Percentiles rank a stretch among this genome's conserved stretches.
Conservation (phyloP, 1,140 invertebrate species). For the Trachymyrmex septentrionalis region DNA sequence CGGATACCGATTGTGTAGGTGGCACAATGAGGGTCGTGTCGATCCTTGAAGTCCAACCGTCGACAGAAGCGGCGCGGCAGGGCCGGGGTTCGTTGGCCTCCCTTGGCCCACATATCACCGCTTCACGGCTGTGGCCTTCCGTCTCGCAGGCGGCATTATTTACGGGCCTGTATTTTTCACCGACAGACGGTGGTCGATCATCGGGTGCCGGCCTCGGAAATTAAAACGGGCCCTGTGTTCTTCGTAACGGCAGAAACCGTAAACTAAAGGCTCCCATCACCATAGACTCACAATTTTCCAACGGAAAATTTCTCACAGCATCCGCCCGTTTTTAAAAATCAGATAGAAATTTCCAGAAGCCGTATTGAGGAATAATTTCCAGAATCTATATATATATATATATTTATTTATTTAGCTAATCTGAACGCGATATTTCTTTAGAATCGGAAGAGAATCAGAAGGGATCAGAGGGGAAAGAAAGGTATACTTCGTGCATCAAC, state of each 20-base stretch:
- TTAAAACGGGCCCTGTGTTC: conserved; percentile 31
- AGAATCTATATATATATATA: neutral
- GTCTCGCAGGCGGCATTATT: conserved; percentile 60
- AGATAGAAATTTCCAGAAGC: neutral
- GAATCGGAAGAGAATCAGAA: neutral
- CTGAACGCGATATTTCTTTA: neutral
- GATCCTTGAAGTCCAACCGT: conserved; percentile 20
- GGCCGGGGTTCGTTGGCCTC: conserved; percentile 51
- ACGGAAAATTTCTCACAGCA: neutral
- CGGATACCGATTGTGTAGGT: conserved; percentile 37
- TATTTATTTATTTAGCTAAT: conserved; percentile 16
- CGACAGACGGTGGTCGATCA: conserved; percentile 43
- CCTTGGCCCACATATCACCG: conserved; percentile 57
- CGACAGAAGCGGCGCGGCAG: conserved; percentile 26
- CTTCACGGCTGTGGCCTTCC: conserved; percentile 33
- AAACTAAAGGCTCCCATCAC: conserved; percentile 11
- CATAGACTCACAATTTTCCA: conserved; percentile 2
- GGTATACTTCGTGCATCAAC: neutral
- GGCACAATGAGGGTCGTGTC: conserved; percentile 16
- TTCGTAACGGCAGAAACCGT: neutral
- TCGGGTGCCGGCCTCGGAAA: conserved; percentile 61
- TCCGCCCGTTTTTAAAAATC: neutral
- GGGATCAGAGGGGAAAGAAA: neutral
- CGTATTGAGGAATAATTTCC: neutral
- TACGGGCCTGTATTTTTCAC: conserved; percentile 54